phyloP scores from a whole-genome alignment of 2,888 invertebrate species.

The Timema podura region DNA sequence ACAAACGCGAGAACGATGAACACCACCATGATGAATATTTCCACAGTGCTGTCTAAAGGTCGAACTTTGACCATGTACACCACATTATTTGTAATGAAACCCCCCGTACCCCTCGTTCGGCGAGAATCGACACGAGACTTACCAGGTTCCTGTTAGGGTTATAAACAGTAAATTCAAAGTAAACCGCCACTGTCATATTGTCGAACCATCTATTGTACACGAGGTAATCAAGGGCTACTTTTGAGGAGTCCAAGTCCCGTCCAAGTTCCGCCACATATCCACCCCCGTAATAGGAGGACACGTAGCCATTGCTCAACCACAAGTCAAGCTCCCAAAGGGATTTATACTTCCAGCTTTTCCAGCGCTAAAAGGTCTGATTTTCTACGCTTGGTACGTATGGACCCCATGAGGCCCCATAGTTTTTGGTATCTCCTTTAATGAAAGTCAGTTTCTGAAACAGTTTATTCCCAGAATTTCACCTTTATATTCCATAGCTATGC shows the following conservation, averaged over 20 bases:
- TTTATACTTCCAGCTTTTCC: neutral
- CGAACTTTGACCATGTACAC: neutral
- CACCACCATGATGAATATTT: neutral
- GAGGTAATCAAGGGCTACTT: neutral
- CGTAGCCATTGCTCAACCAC: neutral
- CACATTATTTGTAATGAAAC: neutral
- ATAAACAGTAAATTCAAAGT: constrained; percentile 19
- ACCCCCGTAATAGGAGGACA: constrained; percentile 16
- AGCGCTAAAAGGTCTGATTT: neutral
- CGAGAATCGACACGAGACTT: neutral
- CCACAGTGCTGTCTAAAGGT: neutral
- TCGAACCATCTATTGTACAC: constrained; percentile 15
- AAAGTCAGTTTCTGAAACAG: neutral
- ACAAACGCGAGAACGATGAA: neutral
- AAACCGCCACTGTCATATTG: constrained; percentile 15
- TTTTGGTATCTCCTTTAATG: constrained; percentile 1
- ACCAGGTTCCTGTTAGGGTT: constrained; percentile 18
- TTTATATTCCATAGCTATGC: neutral
- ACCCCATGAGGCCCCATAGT: neutral
- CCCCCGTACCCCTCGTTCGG: constrained; percentile 5
- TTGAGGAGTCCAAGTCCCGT: neutral
- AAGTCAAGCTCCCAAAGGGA: constrained; percentile 4
- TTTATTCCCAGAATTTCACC: no score
- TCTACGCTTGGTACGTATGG: neutral
- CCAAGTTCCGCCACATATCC: constrained; percentile 17